Evolutionary conservation across 2,888 invertebrate species (phyloP), one percentile per base, ranked within the genome.

Genomic region (Chrysina gloriosa): DNA sequence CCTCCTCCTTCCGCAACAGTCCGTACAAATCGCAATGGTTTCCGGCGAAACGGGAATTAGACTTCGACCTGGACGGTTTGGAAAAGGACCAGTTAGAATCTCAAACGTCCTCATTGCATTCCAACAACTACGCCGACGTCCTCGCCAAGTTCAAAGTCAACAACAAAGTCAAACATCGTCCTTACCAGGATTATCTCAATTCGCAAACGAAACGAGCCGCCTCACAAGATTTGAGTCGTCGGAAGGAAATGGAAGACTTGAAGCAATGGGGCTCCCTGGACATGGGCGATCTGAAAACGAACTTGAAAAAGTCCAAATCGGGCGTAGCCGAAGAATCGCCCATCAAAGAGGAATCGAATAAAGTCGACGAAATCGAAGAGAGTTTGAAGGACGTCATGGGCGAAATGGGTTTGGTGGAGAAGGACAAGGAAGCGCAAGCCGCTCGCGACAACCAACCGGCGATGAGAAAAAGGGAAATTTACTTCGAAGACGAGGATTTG

Each of bases 401-500:
- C 34, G 76, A 77, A 63, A 70, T 78, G 70, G 73, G 77, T 25
- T 58, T 74, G 64, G 67, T 76, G 6, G 70, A 71, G 25, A 72
- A 74, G 9, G 70, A 70, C n/a, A 71, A 73, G 4, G 66, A 68
- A 7, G 68, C 64, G 4, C 69, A 63, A 16, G 11, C 11, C n/a
- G 6, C 23, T n/a, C 19, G 27, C 2, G 36, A 50, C 6, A 14
- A 47, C 6, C 39, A 65, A 6, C 54, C 39, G 11, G 29, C 23
- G 6, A 7, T 67, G 25, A 64, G 36, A 7, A 71, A 72, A 48
- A 61, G 71, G n/a, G 69, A 71, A 6, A 66, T 64, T 11, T 67
- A 67, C 39, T 69, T 69, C 19, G 76, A 77, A 50, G 77, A 77
- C 34, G 77, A 75, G 65, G 74, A 77, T 63, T 67, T 77, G 58